Percentiles rank a stretch among this genome's conserved stretches.
Evolutionary conservation across 1,140 invertebrate species (phyloP).

Genomic region (Glomeris maerens): DNA sequence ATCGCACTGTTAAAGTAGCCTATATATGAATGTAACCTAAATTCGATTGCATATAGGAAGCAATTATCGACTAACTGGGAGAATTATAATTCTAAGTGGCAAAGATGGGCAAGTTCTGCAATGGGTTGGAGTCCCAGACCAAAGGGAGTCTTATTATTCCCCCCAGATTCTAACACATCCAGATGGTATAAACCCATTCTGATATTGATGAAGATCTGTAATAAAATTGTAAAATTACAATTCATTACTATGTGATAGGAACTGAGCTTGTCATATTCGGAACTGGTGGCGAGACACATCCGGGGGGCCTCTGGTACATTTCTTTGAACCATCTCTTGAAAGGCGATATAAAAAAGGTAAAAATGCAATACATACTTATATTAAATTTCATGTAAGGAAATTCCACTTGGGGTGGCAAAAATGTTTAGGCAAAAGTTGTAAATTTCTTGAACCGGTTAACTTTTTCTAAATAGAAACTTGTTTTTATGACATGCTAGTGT

Average conservation of each 20-base stretch:
- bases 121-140: constrained; percentile 46
- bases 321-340: constrained; percentile 40
- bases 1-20: not conserved
- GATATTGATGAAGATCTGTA: not conserved
- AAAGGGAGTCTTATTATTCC: constrained; percentile 54
- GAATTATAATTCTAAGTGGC: constrained; percentile 54
- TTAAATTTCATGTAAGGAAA: constrained; percentile 4
- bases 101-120: constrained; percentile 47
- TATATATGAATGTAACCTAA: no score
- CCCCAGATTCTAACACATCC: constrained; percentile 43
- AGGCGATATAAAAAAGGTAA: constrained; percentile 38
- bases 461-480: constrained; percentile 6
- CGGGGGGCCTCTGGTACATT: constrained; percentile 51
- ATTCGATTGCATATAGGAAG: constrained; percentile 18
- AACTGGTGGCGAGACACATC: constrained; percentile 55
- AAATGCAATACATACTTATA: not conserved
- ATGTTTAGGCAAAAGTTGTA: not conserved
- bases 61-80: constrained; percentile 33
- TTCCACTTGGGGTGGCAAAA: constrained; percentile 13
- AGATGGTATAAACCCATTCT: constrained; percentile 29
- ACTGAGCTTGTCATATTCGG: constrained; percentile 47
- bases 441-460: not conserved
- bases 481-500: no score
- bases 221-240: not conserved
- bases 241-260: constrained; percentile 18